Conservation (phyloP, 2,797 vertebrate genomes). For the Pipistrellus kuhlii region DNA sequence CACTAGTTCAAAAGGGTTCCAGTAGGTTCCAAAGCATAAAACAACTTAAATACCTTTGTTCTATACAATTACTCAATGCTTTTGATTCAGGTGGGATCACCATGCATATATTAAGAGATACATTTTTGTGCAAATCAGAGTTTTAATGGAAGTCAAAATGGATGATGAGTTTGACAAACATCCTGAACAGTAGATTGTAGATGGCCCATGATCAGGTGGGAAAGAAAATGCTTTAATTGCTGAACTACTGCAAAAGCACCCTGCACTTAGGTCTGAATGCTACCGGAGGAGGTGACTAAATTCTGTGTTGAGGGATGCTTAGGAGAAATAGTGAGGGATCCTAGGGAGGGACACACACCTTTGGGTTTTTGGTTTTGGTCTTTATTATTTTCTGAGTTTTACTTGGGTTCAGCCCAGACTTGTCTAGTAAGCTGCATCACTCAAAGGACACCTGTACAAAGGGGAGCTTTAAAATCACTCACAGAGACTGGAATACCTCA, state of each 20-base stretch:
- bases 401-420: not conserved
- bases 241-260: constrained; percentile 73
- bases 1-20: not conserved
- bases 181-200: constrained; percentile 74
- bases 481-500: not conserved
- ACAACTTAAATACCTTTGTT: not conserved
- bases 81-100: not conserved
- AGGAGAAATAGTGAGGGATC: constrained; percentile 62
- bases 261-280: constrained; percentile 76
- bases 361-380: constrained; percentile 55
- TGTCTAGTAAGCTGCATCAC: not conserved
- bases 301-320: constrained; percentile 73
- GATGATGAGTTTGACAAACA: constrained; percentile 76
- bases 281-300: constrained; percentile 75
- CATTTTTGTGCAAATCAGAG: constrained; percentile 13
- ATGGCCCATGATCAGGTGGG: constrained; percentile 57
- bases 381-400: not conserved
- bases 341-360: not conserved
- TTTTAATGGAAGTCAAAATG: constrained; percentile 33
- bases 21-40: not conserved
- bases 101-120: not conserved
- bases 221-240: constrained; percentile 70
- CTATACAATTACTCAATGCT: not conserved
- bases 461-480: constrained; percentile 20
- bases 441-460: not conserved